Conservation (phyloP, 92 coral and sea anemone genomes). For the Actinostola sp. region DNA sequence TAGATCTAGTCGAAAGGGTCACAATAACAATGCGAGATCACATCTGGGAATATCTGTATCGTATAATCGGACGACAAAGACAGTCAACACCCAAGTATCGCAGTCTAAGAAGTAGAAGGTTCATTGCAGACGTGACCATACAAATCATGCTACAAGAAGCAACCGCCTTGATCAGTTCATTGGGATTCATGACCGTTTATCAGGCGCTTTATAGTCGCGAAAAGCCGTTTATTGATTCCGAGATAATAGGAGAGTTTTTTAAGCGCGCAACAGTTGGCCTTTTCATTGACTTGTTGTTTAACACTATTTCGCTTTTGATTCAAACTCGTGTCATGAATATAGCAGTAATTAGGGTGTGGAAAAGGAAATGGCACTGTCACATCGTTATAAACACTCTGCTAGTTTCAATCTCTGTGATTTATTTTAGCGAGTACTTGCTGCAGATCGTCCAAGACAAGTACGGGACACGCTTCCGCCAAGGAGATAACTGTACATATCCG, state of each 20-base stretch:
- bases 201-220: constrained; percentile 49
- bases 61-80: constrained; percentile 19
- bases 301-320: constrained; percentile 17
- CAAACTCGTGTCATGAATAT: constrained; percentile 25
- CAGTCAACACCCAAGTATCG: constrained; percentile 36
- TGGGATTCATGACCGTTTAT: constrained; percentile 56
- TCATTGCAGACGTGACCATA: constrained; percentile 67
- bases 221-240: constrained; percentile 15
- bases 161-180: constrained; percentile 55
- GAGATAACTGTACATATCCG: constrained; percentile 11
- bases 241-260: constrained; percentile 30
- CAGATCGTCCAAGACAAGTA: constrained; percentile 3
- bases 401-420: constrained; percentile 3
- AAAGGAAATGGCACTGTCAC: constrained; percentile 33
- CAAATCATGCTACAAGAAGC: constrained; percentile 70
- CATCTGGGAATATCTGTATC: constrained; percentile 63
- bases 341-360: constrained; percentile 37
- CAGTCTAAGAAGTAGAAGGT: constrained; percentile 70
- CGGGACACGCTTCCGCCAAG: background rate
- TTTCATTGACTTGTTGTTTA: constrained; percentile 41
- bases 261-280: constrained; percentile 56
- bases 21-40: constrained; percentile 66
- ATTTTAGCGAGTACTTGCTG: constrained; percentile 27
- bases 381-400: constrained; percentile 5
- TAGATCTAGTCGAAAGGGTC: constrained; percentile 56